Percentiles rank a stretch among this genome's conserved stretches.
These are phyloP conservation scores for Smittia aterrima DNA, from an alignment of 2,888 invertebrate species.

Conservation along the genomic window DNA sequence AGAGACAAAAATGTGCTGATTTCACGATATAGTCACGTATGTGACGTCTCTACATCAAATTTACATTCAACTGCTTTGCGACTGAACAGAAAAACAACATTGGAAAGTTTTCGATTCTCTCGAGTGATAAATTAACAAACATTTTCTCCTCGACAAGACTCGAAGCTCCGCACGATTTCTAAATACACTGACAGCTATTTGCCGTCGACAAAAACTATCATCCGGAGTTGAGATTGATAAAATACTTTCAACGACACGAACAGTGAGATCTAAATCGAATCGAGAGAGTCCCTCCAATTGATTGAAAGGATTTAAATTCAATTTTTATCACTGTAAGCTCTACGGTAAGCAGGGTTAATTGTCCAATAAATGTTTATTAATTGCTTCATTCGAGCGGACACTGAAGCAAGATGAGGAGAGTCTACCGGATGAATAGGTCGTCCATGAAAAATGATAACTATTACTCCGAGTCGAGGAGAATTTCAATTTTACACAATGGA, in stretches of 20 bases:
- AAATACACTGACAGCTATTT: not conserved
- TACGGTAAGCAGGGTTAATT: constrained; percentile 32
- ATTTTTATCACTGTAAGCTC: constrained; percentile 22
- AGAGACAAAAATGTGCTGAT: not conserved
- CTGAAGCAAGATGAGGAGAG: not conserved
- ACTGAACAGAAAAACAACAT: not conserved
- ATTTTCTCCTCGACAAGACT: not conserved
- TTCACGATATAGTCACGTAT: constrained; percentile 6
- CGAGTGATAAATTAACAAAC: constrained; percentile 18
- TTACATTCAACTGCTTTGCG: not conserved
- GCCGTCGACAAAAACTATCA: not conserved
- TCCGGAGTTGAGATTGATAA: not conserved
- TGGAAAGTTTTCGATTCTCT: not conserved
- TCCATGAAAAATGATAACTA: constrained; percentile 36
- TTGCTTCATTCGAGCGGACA: constrained; percentile 16
- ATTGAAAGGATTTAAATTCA: constrained; percentile 41
- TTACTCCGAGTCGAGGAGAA: not conserved
- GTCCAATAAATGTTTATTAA: constrained; percentile 40
- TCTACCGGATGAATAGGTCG: constrained; percentile 13
- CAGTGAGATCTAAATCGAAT: not conserved
- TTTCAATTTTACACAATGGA: constrained; percentile 36
- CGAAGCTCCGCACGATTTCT: not conserved
- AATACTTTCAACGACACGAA: not conserved
- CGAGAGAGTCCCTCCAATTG: constrained; percentile 31
- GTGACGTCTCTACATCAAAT: not conserved